phyloP scores from a whole-genome alignment of 2,797 vertebrate genomes.

The Argya squamiceps region DNA sequence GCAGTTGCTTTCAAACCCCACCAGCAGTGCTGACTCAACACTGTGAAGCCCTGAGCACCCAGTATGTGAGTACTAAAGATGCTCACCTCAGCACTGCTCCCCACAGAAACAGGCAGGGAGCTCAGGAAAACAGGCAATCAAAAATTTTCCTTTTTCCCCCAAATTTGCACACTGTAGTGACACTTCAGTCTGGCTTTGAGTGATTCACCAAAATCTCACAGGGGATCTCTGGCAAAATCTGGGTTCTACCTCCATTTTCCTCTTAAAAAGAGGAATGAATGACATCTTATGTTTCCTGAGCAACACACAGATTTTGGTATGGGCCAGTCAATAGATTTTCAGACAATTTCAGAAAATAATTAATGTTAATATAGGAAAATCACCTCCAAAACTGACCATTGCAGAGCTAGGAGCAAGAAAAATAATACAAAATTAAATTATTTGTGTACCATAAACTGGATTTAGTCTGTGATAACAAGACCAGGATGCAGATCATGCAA shows the following conservation, averaged over 20 bases:
- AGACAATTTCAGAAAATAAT: neutral
- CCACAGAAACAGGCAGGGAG: fast-evolving
- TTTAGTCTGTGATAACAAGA: neutral
- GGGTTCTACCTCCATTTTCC: neutral
- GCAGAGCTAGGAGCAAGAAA: neutral
- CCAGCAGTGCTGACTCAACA: neutral
- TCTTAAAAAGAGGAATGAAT: neutral
- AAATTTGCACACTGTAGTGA: neutral
- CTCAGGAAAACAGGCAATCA: neutral
- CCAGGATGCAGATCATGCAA: neutral
- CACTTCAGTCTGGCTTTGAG: neutral
- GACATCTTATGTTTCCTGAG: neutral
- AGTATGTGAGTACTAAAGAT: neutral
- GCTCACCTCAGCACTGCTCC: neutral
- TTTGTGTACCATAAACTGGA: neutral
- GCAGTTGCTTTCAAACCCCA: fast-evolving
- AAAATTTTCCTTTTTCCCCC: neutral
- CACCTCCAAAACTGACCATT: neutral
- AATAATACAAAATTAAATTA: neutral
- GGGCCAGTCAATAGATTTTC: neutral
- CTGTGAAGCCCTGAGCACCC: neutral
- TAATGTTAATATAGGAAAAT: neutral
- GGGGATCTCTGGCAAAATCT: neutral
- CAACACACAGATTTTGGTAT: neutral
- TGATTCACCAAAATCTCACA: neutral